Conservation (phyloP, 2,888 invertebrate species). For the Lasius platythorax region DNA sequence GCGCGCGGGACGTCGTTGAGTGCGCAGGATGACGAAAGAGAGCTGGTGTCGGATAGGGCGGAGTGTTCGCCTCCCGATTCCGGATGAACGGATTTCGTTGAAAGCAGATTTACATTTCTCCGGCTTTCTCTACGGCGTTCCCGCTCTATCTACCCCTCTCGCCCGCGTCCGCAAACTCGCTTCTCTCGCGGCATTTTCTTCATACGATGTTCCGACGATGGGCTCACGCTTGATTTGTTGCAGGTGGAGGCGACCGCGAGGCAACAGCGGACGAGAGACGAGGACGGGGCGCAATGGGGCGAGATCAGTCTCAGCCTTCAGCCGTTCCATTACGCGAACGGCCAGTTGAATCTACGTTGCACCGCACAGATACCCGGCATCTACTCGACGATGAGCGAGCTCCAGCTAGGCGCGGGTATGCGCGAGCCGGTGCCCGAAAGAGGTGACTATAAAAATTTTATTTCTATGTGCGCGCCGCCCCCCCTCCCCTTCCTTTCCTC, state of each 20-base stretch:
- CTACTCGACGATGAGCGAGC: conserved; percentile 90
- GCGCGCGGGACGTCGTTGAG: conserved; percentile 58
- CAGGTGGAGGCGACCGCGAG: conserved; percentile 80
- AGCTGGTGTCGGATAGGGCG: conserved; percentile 15
- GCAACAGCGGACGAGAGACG: conserved; percentile 65
- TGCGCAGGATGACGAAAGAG: conserved; percentile 42
- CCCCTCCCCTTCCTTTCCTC: no score
- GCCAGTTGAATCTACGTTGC: conserved; percentile 91
- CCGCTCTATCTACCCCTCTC: conserved; percentile 18
- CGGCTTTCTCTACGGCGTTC: conserved; percentile 36
- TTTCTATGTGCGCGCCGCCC: neutral
- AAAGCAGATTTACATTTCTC: conserved; percentile 80
- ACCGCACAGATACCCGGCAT: conserved; percentile 90
- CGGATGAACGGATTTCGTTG: conserved; percentile 77
- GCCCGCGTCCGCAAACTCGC: conserved; percentile 4
- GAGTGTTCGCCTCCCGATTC: conserved; percentile 66
- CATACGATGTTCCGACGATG: conserved; percentile 39
- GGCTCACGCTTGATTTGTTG: conserved; percentile 64
- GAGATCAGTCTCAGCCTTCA: conserved; percentile 88
- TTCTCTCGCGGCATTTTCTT: conserved; percentile 22
- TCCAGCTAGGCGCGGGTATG: conserved; percentile 90
- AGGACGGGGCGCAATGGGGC: conserved; percentile 87
- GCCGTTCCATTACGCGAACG: conserved; percentile 88
- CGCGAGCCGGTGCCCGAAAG: conserved; percentile 93
- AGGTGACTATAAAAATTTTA: conserved; percentile 87